Conservation (phyloP, 2,113 vertebrate genomes). For the Eupsittula cactorum region DNA sequence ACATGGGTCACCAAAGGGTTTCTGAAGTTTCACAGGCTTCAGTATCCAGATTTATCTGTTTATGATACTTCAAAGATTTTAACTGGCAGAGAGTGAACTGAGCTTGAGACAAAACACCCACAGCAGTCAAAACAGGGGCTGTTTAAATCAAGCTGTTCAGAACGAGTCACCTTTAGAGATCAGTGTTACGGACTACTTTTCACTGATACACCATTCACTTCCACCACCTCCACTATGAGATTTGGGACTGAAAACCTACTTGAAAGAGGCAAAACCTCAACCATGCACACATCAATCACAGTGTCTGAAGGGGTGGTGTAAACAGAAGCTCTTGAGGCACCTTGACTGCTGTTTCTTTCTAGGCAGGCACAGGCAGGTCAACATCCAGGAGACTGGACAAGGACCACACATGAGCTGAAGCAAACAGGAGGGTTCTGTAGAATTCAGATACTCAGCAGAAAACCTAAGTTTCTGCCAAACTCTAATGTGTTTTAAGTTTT, state of each 20-base stretch:
- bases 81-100: neutral
- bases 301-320: neutral
- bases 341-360: neutral
- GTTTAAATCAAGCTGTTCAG: neutral
- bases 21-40: neutral
- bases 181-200: neutral
- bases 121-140: neutral
- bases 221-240: neutral
- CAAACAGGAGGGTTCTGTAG: neutral
- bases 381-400: neutral
- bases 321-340: neutral
- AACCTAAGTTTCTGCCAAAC: neutral
- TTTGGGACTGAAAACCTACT: neutral
- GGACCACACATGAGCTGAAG: neutral
- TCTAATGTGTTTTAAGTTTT: neutral
- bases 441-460: neutral
- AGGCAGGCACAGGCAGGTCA: neutral
- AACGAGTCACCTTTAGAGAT: neutral
- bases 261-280: neutral
- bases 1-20: neutral
- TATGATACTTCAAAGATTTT: neutral
- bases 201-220: neutral
- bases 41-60: neutral
- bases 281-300: accelerated
- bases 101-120: neutral